These are phyloP conservation scores for Cyrtonyx montezumae DNA, from an alignment of 2,113 vertebrate species.

Conservation along the genomic window DNA sequence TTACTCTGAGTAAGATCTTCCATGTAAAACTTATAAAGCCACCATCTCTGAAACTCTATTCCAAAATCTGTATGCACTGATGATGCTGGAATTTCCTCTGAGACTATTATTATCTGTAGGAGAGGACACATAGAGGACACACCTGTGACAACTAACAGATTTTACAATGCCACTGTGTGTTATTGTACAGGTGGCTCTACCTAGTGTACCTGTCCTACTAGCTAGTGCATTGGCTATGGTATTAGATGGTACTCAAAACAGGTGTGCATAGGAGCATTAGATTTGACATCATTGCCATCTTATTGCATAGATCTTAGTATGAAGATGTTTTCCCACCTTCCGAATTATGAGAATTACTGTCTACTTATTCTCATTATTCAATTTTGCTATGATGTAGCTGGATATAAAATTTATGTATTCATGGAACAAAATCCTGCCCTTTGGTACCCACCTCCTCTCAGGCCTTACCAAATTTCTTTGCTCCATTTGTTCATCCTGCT, in stretches of 20 bases:
- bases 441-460: too few relatives aligned
- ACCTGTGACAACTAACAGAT: not conserved
- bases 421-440: too few relatives aligned
- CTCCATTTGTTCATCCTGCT: too few relatives aligned
- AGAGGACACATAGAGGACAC: not conserved
- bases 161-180: not conserved
- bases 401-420: slow-evolving; percentile 6
- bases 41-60: not conserved
- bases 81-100: not conserved
- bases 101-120: not conserved
- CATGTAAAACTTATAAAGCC: not conserved
- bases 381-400: not conserved
- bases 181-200: not conserved
- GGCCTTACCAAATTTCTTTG: too few relatives aligned
- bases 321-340: slow-evolving; percentile 18
- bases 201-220: not conserved
- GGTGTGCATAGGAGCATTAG: not conserved
- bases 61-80: not conserved
- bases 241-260: not conserved
- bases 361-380: slow-evolving; percentile 14
- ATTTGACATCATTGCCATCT: not conserved
- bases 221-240: not conserved
- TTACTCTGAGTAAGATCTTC: not conserved
- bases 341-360: slow-evolving; percentile 11
- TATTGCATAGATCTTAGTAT: slow-evolving; percentile 1